phyloP scores from a whole-genome alignment of 2,797 vertebrate genomes.

The Cryptoprocta ferox region DNA sequence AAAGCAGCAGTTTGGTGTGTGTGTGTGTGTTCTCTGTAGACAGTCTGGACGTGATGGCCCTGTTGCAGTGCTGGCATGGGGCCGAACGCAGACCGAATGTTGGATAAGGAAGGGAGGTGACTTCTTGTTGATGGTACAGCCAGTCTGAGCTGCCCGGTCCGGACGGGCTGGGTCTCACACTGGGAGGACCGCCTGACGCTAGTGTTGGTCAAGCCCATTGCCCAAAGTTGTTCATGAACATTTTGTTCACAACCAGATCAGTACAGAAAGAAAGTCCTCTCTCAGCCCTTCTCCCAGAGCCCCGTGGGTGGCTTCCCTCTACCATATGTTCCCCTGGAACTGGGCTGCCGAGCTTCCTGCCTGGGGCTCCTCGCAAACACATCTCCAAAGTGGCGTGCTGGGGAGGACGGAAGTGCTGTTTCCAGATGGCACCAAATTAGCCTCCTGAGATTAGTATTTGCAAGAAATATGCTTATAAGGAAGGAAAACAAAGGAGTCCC shows the following conservation, averaged over 20 bases:
- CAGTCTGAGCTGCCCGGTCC: not conserved
- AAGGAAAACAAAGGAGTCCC: constrained; percentile 31
- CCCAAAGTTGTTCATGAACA: not conserved
- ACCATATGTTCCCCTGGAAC: not conserved
- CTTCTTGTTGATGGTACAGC: not conserved
- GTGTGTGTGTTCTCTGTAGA: not conserved
- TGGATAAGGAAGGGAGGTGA: not conserved
- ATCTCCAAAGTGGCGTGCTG: accelerated
- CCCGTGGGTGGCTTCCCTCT: not conserved
- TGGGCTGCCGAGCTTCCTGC: not conserved
- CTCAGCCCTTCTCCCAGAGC: constrained; percentile 1
- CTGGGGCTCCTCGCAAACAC: not conserved
- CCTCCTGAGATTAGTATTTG: constrained; percentile 22
- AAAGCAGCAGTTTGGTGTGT: not conserved
- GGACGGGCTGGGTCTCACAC: accelerated
- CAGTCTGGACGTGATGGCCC: not conserved
- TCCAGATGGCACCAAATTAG: constrained; percentile 39
- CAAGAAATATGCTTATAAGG: not conserved
- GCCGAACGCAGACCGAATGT: too few relatives aligned
- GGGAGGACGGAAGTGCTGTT: not conserved
- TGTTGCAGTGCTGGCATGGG: accelerated
- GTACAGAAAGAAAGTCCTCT: not conserved
- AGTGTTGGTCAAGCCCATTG: not conserved
- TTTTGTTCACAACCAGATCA: not conserved
- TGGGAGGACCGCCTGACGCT: not conserved